Conservation (phyloP, 2,888 invertebrate species). For the Noctua janthina region DNA sequence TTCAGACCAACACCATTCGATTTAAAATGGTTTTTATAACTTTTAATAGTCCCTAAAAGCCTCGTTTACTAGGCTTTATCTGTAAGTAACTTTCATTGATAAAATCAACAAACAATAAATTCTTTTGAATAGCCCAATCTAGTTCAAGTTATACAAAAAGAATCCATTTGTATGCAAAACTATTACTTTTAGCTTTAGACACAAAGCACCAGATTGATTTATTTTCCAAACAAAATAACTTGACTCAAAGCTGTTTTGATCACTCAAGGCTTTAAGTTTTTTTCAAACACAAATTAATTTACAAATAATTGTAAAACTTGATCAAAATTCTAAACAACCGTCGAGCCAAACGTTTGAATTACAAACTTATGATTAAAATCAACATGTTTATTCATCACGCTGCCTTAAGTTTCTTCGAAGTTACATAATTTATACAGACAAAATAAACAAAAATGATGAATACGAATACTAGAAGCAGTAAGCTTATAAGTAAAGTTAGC, state of each 20-base stretch:
- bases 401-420: conserved; percentile 31
- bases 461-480: conserved; percentile 34
- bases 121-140: too few species aligned
- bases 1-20: not conserved
- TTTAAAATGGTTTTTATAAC: not conserved
- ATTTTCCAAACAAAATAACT: conserved; percentile 19
- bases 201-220: not conserved
- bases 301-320: conserved; percentile 11
- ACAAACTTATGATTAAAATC: conserved; percentile 45
- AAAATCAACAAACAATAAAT: not conserved
- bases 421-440: conserved; percentile 40
- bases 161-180: not conserved
- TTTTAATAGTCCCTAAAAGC: not conserved
- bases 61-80: not conserved
- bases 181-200: not conserved
- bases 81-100: not conserved
- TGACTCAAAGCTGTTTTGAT: not conserved
- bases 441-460: conserved; percentile 35
- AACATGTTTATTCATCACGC: conserved; percentile 49
- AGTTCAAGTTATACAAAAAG: not conserved
- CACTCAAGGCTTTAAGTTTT: not conserved
- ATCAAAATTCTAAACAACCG: conserved; percentile 30
- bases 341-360: conserved; percentile 16
- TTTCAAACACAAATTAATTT: conserved; percentile 20
- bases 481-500: conserved; percentile 29